Percentiles rank a stretch among this genome's conserved stretches.
Evolutionary conservation across 1,140 invertebrate genomes (phyloP).

Genomic region (Drosophila kanapiae): DNA sequence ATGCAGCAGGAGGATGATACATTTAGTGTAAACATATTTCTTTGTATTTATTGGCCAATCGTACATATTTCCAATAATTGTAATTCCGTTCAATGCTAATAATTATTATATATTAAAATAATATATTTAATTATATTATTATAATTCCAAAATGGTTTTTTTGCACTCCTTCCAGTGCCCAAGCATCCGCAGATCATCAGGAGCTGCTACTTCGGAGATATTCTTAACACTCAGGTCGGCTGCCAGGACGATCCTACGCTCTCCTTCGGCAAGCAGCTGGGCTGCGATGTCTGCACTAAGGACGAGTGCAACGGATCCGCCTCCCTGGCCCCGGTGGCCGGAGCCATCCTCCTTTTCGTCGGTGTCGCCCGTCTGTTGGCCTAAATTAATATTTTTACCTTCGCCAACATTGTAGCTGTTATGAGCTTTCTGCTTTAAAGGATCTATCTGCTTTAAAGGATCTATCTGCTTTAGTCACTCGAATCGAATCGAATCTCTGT

Average conservation of each 20-base stretch:
- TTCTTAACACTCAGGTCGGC: constrained; percentile 54
- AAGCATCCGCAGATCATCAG: constrained; percentile 63
- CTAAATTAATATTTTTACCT: constrained; percentile 30
- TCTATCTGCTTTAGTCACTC: constrained; percentile 18
- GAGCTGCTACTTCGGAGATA: constrained; percentile 71
- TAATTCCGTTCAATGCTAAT: too few species aligned
- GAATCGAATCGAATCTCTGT: constrained; percentile 10
- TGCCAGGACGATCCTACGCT: constrained; percentile 64
- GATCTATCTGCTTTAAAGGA: constrained; percentile 3
- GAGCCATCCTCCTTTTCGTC: constrained; percentile 67
- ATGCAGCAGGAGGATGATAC: too few species aligned
- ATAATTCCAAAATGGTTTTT: neutral
- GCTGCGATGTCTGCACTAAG: constrained; percentile 75
- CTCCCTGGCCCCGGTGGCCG: constrained; percentile 62
- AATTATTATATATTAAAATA: neutral
- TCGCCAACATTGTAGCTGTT: constrained; percentile 19
- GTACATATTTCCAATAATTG: neutral
- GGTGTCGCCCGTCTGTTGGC: constrained; percentile 70
- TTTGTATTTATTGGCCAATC: too few species aligned
- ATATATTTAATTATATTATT: too few species aligned
- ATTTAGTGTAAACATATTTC: too few species aligned
- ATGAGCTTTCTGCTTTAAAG: constrained; percentile 9
- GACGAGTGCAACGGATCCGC: constrained; percentile 76
- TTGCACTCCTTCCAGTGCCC: constrained; percentile 41
- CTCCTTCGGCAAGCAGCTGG: constrained; percentile 59